Conservation (phyloP, 2,797 vertebrate genomes). For the Myotis vivesi region DNA sequence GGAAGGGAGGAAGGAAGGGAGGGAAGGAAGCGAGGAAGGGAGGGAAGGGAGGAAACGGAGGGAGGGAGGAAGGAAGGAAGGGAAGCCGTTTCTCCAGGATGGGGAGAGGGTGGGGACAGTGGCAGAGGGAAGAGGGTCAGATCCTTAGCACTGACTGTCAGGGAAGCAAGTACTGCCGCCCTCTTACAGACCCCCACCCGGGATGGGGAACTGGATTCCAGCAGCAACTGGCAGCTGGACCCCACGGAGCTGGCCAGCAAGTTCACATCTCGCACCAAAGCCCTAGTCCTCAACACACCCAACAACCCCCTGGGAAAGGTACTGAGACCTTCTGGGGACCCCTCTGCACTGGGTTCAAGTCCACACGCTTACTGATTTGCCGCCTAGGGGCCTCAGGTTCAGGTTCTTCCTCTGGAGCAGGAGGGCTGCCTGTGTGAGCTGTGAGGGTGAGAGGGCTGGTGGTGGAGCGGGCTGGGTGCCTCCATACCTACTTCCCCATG, state of each 20-base stretch:
- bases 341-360: not conserved
- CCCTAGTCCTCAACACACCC: conserved; percentile 94
- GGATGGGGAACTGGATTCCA: conserved; percentile 82
- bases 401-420: not conserved
- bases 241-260: conserved; percentile 91
- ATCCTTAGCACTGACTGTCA: not conserved
- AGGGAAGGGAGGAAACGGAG: not conserved
- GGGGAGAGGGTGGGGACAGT: not conserved
- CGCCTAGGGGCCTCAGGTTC: not conserved
- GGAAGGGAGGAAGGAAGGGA: no score
- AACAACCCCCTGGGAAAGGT: conserved; percentile 99
- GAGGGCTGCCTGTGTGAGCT: not conserved
- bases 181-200: conserved; percentile 80
- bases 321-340: not conserved
- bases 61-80: not conserved
- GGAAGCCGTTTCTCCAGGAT: not conserved
- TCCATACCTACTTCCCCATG: not conserved
- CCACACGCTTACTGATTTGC: not conserved
- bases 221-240: conserved; percentile 92
- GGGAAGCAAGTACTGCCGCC: not conserved
- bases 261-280: conserved; percentile 92
- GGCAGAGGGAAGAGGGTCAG: fast-evolving
- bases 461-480: not conserved
- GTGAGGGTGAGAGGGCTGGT: not conserved
- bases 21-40: not conserved